These are phyloP conservation scores for Trematomus bernacchii DNA, from an alignment of 2,797 vertebrate species.

Conservation along the genomic window DNA sequence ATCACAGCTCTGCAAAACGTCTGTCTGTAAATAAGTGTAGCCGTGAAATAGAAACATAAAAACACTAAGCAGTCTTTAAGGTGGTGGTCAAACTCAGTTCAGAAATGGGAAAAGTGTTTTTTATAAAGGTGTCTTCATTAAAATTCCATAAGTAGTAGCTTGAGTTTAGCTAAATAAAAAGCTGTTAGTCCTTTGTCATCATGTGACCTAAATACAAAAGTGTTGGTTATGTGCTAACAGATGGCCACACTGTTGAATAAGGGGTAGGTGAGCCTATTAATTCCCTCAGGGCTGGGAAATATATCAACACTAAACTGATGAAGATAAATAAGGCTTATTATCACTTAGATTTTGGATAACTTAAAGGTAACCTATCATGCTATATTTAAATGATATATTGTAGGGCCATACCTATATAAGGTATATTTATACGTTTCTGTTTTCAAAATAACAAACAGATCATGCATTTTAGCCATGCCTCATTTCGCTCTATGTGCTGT, in stretches of 20 bases:
- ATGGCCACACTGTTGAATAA: neutral
- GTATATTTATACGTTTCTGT: too few relatives aligned
- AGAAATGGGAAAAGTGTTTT: neutral
- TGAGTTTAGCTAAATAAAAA: neutral
- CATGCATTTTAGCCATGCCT: too few relatives aligned
- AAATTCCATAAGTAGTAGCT: neutral
- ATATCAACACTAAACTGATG: too few relatives aligned
- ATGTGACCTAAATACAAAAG: neutral
- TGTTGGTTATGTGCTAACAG: too few relatives aligned
- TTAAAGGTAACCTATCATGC: too few relatives aligned
- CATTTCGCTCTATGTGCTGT: too few relatives aligned
- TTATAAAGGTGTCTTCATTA: neutral
- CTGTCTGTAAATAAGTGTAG: neutral
- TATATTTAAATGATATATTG: too few relatives aligned
- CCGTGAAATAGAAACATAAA: neutral
- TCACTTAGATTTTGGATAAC: too few relatives aligned
- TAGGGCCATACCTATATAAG: too few relatives aligned
- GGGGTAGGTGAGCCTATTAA: neutral
- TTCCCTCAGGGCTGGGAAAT: too few relatives aligned
- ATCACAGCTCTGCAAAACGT: neutral
- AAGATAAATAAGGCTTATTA: too few relatives aligned
- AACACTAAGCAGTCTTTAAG: neutral
- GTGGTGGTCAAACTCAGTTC: neutral
- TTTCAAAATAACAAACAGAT: too few relatives aligned
- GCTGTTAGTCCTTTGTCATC: neutral